phyloP scores from a whole-genome alignment of 2,888 invertebrate genomes.

The Lasioglossum calceatum region DNA sequence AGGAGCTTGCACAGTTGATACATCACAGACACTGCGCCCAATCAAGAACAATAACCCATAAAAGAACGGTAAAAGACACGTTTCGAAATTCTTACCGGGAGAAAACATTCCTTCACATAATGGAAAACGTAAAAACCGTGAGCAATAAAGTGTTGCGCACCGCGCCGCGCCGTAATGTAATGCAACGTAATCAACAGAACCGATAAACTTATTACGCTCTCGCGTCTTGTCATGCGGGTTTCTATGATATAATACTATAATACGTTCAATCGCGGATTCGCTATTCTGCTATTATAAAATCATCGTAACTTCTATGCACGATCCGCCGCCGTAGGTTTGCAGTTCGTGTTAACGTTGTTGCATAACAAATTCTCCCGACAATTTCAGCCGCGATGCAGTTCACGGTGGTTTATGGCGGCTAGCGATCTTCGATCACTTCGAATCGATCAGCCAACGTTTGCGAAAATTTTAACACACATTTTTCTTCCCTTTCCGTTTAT shows the following conservation, averaged over 20 bases:
- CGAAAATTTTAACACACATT: neutral
- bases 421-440: neutral
- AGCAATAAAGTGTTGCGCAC: constrained; percentile 15
- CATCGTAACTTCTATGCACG: constrained; percentile 41
- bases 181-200: constrained; percentile 47
- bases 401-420: neutral
- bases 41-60: neutral
- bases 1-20: neutral
- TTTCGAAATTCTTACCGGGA: constrained; percentile 21
- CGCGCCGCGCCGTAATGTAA: constrained; percentile 10
- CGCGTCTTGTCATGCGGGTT: constrained; percentile 14
- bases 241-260: constrained; percentile 58
- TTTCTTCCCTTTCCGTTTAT: neutral
- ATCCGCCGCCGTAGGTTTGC: constrained; percentile 5
- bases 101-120: constrained; percentile 38
- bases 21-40: neutral
- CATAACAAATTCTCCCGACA: constrained; percentile 25
- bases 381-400: constrained; percentile 11
- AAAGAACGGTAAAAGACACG: neutral
- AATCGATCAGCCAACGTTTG: neutral
- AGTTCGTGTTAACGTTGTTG: constrained; percentile 35
- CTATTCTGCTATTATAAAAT: constrained; percentile 57
- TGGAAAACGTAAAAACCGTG: constrained; percentile 22
- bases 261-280: constrained; percentile 39
- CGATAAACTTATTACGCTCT: constrained; percentile 45